phyloP scores from a whole-genome alignment of 1,140 invertebrate genomes.

The Brachionus sp. region DNA sequence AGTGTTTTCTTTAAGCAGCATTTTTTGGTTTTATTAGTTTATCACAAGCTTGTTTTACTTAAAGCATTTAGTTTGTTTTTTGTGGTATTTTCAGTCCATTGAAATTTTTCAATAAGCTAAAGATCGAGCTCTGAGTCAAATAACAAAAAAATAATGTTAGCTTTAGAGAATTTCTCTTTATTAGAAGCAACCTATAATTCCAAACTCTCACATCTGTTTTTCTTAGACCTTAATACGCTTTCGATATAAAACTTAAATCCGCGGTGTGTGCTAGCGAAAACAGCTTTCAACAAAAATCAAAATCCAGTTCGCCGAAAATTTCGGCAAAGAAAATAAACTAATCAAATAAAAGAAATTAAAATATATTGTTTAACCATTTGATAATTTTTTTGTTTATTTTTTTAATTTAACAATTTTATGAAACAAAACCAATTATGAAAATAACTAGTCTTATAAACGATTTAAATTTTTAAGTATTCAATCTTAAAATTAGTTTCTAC shows the following conservation, averaged over 20 bases:
- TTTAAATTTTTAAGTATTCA: background rate
- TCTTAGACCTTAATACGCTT: background rate
- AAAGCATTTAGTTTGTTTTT: background rate
- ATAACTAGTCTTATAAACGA: background rate
- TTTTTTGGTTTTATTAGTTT: constrained; percentile 16
- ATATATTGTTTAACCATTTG: background rate
- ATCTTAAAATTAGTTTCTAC: background rate
- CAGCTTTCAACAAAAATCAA: background rate
- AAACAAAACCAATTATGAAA: background rate
- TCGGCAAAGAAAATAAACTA: background rate
- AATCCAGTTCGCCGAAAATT: background rate
- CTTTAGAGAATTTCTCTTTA: background rate
- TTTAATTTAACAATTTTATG: background rate
- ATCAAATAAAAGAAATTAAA: background rate
- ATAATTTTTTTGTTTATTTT: background rate
- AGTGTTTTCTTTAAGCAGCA: background rate
- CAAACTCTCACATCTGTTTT: background rate
- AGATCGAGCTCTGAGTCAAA: background rate
- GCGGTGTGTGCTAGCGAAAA: background rate
- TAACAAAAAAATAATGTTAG: background rate
- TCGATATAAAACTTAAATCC: background rate
- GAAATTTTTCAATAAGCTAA: constrained; percentile 11
- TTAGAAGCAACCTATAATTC: background rate
- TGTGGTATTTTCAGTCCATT: constrained; percentile 19
- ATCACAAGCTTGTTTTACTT: background rate